Evolutionary conservation across 2,113 vertebrate species (phyloP).

Genomic region (Pantherophis guttatus): DNA sequence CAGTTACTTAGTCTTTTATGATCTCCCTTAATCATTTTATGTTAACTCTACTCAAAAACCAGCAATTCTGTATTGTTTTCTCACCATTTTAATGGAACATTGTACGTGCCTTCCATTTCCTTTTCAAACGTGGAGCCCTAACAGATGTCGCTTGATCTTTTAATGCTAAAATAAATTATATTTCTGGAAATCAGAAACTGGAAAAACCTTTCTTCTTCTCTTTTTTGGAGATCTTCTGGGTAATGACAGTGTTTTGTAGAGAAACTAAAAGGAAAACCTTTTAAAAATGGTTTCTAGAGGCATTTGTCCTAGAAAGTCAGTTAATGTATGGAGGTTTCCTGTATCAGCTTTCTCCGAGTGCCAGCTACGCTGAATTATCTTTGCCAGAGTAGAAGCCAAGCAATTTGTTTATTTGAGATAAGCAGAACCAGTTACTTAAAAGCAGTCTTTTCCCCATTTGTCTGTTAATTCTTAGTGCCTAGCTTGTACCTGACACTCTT

Average conservation of each 20-base stretch:
- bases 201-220: background rate
- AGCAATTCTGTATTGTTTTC: background rate
- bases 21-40: background rate
- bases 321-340: background rate
- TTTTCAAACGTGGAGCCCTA: background rate
- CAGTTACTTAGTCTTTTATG: background rate
- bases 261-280: conserved; percentile 18
- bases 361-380: conserved; percentile 13
- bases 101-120: background rate
- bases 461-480: background rate
- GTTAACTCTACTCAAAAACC: background rate
- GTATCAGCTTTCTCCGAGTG: conserved; percentile 1
- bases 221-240: background rate
- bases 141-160: background rate
- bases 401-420: conserved; percentile 27
- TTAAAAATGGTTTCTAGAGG: background rate
- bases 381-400: conserved; percentile 6
- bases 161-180: conserved; percentile 6
- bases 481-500: background rate
- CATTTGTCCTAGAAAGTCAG: background rate
- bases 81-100: conserved; percentile 5
- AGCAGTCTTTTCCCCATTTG: background rate
- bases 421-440: background rate
- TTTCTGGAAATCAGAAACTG: background rate
- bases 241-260: conserved; percentile 11